These are phyloP conservation scores for Typhlichthys eigenmanni DNA, from an alignment of 2,797 vertebrate genomes.

Conservation along the genomic window DNA sequence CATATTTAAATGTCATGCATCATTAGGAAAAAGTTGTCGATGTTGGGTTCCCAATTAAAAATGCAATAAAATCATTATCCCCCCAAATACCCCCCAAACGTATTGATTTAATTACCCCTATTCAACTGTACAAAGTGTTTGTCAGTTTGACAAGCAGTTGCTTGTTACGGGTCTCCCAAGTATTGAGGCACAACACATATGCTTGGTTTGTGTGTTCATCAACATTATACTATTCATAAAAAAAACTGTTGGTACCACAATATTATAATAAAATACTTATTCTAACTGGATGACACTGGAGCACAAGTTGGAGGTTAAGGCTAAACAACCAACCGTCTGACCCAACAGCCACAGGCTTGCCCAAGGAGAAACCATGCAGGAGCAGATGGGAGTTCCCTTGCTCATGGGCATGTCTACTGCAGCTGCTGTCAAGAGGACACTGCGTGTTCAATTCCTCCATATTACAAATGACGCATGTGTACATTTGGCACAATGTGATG, in stretches of 20 bases:
- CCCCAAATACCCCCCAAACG: too few species aligned
- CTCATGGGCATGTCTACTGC: constrained; percentile 34
- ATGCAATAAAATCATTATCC: too few species aligned
- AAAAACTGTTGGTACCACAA: too few species aligned
- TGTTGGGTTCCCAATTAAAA: too few species aligned
- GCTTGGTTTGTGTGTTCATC: too few species aligned
- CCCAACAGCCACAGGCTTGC: constrained; percentile 6
- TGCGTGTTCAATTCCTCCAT: constrained; percentile 14
- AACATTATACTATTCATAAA: too few species aligned
- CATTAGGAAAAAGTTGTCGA: background rate
- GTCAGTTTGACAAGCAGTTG: too few species aligned
- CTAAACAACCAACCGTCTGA: background rate
- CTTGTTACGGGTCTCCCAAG: too few species aligned
- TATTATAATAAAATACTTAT: background rate
- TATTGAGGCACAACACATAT: too few species aligned
- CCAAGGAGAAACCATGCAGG: constrained; percentile 23
- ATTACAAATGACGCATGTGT: background rate
- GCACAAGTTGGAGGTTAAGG: constrained; percentile 19
- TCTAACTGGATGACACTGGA: constrained; percentile 14
- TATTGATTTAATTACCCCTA: background rate
- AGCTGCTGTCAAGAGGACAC: constrained; percentile 18
- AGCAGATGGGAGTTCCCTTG: constrained; percentile 46
- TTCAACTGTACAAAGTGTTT: background rate
- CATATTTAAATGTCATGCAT: background rate
- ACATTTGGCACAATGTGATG: background rate